Conservation (phyloP, 2,888 invertebrate species). For the Stramonita haemastoma region DNA sequence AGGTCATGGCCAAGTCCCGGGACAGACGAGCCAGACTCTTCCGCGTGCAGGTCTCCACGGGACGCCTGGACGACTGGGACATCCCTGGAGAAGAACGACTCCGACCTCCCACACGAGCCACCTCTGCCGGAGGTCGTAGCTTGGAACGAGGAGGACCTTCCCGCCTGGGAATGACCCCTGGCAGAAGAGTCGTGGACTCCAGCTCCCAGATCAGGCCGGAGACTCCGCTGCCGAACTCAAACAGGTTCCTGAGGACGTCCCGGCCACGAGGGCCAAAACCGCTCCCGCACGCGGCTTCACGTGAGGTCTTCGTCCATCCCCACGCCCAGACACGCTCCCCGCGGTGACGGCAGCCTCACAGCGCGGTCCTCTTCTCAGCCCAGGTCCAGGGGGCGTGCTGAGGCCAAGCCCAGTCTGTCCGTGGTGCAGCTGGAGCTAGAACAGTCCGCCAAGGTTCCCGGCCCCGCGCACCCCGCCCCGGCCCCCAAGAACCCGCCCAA, state of each 20-base stretch:
- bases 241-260: not conserved
- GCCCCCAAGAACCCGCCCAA: not conserved
- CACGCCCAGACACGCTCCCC: not conserved
- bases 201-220: not conserved
- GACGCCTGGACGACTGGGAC: constrained; percentile 43
- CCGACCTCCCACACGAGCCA: not conserved
- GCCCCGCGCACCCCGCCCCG: not conserved
- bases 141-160: constrained; percentile 22
- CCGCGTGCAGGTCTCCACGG: constrained; percentile 54
- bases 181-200: not conserved
- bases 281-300: not conserved
- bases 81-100: constrained; percentile 38
- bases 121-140: constrained; percentile 19
- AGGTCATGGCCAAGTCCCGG: constrained; percentile 61
- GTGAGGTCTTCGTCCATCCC: constrained; percentile 24
- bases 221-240: not conserved
- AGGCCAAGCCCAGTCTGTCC: constrained; percentile 28
- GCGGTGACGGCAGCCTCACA: not conserved
- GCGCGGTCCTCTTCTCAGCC: not conserved
- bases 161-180: not conserved
- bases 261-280: constrained; percentile 12
- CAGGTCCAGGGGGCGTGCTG: constrained; percentile 13
- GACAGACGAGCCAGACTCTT: constrained; percentile 61
- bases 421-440: constrained; percentile 40
- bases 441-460: constrained; percentile 14